Evolutionary conservation across 2,888 invertebrate species (phyloP).

Genomic region (Chrysotoxum bicinctum): DNA sequence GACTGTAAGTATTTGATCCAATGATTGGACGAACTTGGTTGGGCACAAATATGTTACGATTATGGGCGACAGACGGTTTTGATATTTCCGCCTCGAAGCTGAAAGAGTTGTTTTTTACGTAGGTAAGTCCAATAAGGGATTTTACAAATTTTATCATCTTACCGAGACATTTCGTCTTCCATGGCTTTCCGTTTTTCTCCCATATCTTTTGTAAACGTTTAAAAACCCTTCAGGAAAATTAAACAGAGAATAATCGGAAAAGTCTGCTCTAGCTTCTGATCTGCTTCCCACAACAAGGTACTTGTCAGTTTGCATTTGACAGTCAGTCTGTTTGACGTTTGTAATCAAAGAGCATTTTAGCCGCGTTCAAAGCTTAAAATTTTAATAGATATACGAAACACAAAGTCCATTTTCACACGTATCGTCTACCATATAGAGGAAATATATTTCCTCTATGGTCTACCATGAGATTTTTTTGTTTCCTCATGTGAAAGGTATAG

Average conservation of each 20-base stretch:
- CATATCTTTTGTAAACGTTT: slow-evolving; percentile 74
- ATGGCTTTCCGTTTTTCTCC: slow-evolving; percentile 84
- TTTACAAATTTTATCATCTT: slow-evolving; percentile 73
- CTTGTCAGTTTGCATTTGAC: not conserved
- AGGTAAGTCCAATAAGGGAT: not conserved
- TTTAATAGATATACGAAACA: too few relatives aligned
- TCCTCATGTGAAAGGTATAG: too few relatives aligned
- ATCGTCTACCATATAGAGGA: too few relatives aligned
- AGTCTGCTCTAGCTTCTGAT: not conserved
- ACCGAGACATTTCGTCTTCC: slow-evolving; percentile 96
- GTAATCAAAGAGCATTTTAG: too few relatives aligned
- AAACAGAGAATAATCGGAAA: not conserved
- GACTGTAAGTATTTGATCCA: slow-evolving; percentile 88
- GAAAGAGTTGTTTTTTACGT: slow-evolving; percentile 70
- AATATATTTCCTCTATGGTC: too few relatives aligned
- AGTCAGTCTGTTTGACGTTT: too few relatives aligned
- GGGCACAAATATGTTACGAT: slow-evolving; percentile 82
- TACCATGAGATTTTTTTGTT: too few relatives aligned
- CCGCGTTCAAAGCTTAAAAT: too few relatives aligned
- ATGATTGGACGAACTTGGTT: slow-evolving; percentile 86
- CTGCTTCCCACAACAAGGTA: not conserved
- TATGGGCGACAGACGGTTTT: slow-evolving; percentile 80
- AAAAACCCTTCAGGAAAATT: not conserved
- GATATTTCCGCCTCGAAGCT: slow-evolving; percentile 95
- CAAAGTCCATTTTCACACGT: too few relatives aligned